phyloP scores from a whole-genome alignment of 2,797 vertebrate genomes.

The Podargus strigoides region DNA sequence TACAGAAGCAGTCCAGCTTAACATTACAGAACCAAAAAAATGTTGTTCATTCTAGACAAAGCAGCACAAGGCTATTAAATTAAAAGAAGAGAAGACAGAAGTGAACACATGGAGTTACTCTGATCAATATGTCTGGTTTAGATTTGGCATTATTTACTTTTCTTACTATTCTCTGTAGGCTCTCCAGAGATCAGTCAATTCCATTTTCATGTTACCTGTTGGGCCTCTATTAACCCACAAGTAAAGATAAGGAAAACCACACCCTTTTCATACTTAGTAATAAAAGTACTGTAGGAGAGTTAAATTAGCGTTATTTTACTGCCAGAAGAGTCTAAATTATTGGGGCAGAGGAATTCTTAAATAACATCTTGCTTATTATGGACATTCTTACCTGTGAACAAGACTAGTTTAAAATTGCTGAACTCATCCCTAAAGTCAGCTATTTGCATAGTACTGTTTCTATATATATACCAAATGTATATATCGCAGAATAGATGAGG shows the following conservation, averaged over 20 bases:
- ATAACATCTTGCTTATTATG: neutral
- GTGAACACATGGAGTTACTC: neutral
- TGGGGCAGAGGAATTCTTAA: neutral
- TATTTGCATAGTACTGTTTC: neutral
- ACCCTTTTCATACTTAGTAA: neutral
- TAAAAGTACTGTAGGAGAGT: neutral
- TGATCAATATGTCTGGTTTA: neutral
- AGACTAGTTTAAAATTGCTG: neutral
- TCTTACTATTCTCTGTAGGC: neutral
- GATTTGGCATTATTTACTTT: neutral
- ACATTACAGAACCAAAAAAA: neutral
- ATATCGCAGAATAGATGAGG: neutral
- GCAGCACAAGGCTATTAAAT: neutral
- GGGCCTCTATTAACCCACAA: neutral
- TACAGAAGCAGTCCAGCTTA: neutral
- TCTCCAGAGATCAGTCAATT: neutral
- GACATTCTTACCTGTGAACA: neutral
- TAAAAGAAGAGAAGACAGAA: neutral
- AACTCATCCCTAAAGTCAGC: neutral
- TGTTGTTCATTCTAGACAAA: neutral
- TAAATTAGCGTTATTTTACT: neutral
- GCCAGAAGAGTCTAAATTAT: neutral
- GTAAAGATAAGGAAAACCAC: neutral
- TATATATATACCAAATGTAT: neutral
- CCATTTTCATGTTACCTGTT: neutral